A percentile compares a stretch with the other conserved stretches of the same genome.
These are phyloP conservation scores for Darevskia mixta DNA, from an alignment of 2,797 vertebrate genomes.

Conservation along the genomic window DNA sequence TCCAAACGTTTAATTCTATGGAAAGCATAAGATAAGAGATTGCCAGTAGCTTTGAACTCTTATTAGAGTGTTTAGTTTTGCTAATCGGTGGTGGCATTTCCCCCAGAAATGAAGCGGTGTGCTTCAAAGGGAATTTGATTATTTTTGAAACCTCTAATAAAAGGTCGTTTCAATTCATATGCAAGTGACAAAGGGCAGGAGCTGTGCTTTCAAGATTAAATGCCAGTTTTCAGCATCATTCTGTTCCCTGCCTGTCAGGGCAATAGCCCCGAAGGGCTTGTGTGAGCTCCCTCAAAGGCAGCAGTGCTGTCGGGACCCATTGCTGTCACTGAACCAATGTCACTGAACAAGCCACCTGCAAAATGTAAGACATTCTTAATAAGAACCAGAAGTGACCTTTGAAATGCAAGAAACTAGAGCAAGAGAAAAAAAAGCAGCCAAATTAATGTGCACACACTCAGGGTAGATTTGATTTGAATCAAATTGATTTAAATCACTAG, in stretches of 20 bases:
- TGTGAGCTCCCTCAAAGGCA: no score
- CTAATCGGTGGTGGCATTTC: constrained; percentile 64
- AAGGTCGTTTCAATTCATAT: background rate
- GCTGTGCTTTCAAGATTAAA: constrained; percentile 26
- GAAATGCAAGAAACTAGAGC: background rate
- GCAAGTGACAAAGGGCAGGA: constrained; percentile 33
- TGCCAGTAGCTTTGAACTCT: constrained; percentile 57
- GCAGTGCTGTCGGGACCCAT: background rate
- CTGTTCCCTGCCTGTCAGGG: background rate
- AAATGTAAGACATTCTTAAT: no score
- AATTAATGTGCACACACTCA: background rate
- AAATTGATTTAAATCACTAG: no score
- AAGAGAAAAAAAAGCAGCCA: background rate
- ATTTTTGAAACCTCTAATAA: constrained; percentile 28
- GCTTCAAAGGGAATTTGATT: constrained; percentile 53
- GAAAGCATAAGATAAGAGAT: constrained; percentile 59
- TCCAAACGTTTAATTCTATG: constrained; percentile 18
- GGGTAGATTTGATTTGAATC: no score
- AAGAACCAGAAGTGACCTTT: background rate
- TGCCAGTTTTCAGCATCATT: background rate
- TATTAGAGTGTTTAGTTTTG: constrained; percentile 36
- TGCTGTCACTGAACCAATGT: background rate
- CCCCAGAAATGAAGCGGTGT: constrained; percentile 48
- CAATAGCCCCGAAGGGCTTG: background rate
- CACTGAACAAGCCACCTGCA: no score